Evolutionary conservation across 2,888 invertebrate species (phyloP), one percentile per base, ranked within the genome.

Genomic region (Perizoma affinitatum): DNA sequence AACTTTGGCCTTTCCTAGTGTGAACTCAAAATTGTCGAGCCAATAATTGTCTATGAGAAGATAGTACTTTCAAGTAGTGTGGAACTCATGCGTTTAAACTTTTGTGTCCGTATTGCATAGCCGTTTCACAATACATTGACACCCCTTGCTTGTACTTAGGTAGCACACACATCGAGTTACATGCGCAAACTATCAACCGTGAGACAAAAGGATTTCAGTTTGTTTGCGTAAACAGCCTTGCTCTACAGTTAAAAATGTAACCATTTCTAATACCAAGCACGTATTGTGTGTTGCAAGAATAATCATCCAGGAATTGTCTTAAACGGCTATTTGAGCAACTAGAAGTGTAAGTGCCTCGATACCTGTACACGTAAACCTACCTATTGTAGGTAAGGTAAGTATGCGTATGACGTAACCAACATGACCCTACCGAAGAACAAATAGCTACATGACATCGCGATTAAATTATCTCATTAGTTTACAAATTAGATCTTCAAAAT

Each of bases 301-400:
- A 58, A 58, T 71, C 54, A 71, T 72, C 74, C 68, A 70, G 70
- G 68, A 72, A 66, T 68, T 58, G 65, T 70, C 63, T 69, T 73
- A 71, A 74, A 72, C 68, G 70, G 68, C 60, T 66, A 60, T 58
- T 83, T 79, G 65, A 40, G 79, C 74, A 83, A 83, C 64, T 52
- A 67, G 53, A 11, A 69, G 62, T 67, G 74, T 60, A 61, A 22
- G 48, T 63, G 79, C 75, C 79, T 79, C 76, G 68, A 73, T 74
- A 76, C 62, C 66, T 58, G 65, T 67, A 58, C 58, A 68, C 65
- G 62, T 22, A 22, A 22, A 22, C 22, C 22, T 22, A 2, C 22
- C 3, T 22, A 22, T 1, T 22, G 22, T 22, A 22, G 22, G 22
- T 22, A 22, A 22, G 22, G 3, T 22, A 22, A 22, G 1, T 22